phyloP scores from a whole-genome alignment of 2,888 invertebrate species.

The Melinaea marsaeus region DNA sequence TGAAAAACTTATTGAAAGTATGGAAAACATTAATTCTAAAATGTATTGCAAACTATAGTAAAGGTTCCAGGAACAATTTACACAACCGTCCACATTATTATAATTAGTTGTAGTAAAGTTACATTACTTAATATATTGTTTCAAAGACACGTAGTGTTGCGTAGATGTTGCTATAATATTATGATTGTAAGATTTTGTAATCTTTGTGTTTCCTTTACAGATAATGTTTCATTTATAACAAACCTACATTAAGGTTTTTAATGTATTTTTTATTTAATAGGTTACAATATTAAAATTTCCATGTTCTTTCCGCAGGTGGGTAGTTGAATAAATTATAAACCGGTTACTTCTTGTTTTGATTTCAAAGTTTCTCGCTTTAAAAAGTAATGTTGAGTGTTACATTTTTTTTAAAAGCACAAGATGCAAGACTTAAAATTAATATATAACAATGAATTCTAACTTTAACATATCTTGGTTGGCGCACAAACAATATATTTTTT shows the following conservation, averaged over 20 bases:
- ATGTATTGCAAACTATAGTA: no score
- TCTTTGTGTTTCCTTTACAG: background rate
- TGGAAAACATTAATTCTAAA: no score
- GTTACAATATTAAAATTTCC: background rate
- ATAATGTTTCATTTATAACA: background rate
- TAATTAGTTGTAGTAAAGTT: background rate
- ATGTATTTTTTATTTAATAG: no score
- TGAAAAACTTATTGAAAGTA: no score
- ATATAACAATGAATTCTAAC: no score
- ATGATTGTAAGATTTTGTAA: background rate
- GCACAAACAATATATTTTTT: no score
- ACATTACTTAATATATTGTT: background rate
- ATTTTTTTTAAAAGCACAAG: no score
- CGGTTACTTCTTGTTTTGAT: no score
- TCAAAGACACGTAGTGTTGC: background rate
- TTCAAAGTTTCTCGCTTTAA: background rate
- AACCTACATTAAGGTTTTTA: background rate
- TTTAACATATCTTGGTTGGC: no score
- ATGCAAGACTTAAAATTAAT: no score
- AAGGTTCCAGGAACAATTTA: background rate
- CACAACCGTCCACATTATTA: constrained; percentile 2
- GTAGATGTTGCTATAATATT: background rate
- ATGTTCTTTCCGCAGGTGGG: constrained; percentile 1
- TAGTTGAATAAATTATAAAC: background rate
- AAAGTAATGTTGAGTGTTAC: background rate